phyloP scores from a whole-genome alignment of 1,140 invertebrate genomes.

The Drosophila biarmipes region DNA sequence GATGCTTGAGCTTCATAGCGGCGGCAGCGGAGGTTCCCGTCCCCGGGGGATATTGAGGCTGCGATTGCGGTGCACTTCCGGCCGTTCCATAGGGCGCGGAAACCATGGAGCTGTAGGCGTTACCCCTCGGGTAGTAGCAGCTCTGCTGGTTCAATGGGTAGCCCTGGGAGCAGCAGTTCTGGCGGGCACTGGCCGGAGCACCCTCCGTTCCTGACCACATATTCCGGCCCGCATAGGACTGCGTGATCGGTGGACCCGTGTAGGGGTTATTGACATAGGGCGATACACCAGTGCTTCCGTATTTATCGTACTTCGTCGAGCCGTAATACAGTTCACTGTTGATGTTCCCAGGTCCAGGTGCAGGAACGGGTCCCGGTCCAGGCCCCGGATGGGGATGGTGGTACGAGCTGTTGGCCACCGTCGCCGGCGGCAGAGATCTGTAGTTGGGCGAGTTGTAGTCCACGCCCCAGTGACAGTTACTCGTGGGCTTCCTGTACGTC shows the following conservation, averaged over 20 bases:
- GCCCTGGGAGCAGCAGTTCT: constrained; percentile 70
- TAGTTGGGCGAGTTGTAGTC: constrained; percentile 62
- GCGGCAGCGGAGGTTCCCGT: constrained; percentile 7
- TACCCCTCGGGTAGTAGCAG: constrained; percentile 70
- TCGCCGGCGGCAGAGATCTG: constrained; percentile 35
- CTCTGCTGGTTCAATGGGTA: constrained; percentile 58
- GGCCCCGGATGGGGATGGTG: constrained; percentile 34
- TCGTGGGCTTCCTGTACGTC: constrained; percentile 47
- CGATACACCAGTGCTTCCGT: constrained; percentile 16
- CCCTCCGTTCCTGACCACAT: constrained; percentile 49
- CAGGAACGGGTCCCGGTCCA: not conserved
- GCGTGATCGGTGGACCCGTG: constrained; percentile 32
- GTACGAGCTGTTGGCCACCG: constrained; percentile 20
- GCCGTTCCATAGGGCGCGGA: constrained; percentile 12
- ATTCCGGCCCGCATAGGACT: constrained; percentile 39
- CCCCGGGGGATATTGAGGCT: constrained; percentile 35
- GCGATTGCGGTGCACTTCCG: constrained; percentile 11
- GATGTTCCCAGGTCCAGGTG: not conserved
- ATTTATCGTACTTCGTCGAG: constrained; percentile 68
- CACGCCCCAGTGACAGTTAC: constrained; percentile 64
- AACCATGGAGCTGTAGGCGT: constrained; percentile 35
- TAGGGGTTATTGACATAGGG: constrained; percentile 54
- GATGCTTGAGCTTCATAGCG: constrained; percentile 65
- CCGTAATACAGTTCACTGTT: constrained; percentile 58
- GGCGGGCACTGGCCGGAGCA: constrained; percentile 35